These are phyloP conservation scores for Stigmatopora argus DNA, from an alignment of 2,113 vertebrate genomes.

Conservation along the genomic window DNA sequence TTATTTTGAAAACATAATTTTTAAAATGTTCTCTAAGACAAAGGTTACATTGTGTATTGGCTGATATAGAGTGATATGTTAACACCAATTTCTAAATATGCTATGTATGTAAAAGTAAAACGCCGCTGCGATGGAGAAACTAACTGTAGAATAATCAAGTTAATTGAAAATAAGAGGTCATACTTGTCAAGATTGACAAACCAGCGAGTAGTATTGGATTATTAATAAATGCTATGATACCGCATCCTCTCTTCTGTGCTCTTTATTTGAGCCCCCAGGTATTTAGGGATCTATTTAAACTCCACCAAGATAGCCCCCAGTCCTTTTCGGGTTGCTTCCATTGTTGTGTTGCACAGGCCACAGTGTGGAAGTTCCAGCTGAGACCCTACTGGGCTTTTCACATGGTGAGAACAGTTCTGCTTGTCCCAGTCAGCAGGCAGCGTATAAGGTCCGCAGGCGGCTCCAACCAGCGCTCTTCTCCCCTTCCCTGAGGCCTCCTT, in stretches of 20 bases:
- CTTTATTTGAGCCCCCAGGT: conserved; percentile 55
- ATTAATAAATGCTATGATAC: conserved; percentile 69
- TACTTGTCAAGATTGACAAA: conserved; percentile 26
- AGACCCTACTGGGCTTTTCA: conserved; percentile 60
- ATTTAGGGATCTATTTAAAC: conserved; percentile 55
- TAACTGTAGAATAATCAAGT: conserved; percentile 12
- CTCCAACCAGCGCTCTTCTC: conserved; percentile 35
- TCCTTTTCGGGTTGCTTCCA: conserved; percentile 43
- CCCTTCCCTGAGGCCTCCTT: conserved; percentile 37
- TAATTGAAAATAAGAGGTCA: conserved; percentile 24
- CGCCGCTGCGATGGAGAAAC: conserved; percentile 11
- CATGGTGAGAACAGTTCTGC: conserved; percentile 50
- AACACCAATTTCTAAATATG: conserved; percentile 9
- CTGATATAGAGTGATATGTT: conserved; percentile 20
- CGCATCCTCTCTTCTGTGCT: conserved; percentile 51
- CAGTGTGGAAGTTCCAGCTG: conserved; percentile 57
- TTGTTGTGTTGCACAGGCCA: conserved; percentile 54
- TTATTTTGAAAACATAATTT: conserved; percentile 43
- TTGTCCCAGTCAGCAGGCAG: conserved; percentile 51
- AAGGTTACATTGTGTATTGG: conserved; percentile 39
- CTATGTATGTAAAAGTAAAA: conserved; percentile 20
- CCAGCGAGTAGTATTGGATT: conserved; percentile 26
- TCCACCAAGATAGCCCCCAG: conserved; percentile 47
- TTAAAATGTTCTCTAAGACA: conserved; percentile 43
- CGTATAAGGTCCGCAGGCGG: conserved; percentile 40